These are phyloP conservation scores for Cephus cinctus DNA, from an alignment of 1,140 invertebrate species.

Conservation along the genomic window DNA sequence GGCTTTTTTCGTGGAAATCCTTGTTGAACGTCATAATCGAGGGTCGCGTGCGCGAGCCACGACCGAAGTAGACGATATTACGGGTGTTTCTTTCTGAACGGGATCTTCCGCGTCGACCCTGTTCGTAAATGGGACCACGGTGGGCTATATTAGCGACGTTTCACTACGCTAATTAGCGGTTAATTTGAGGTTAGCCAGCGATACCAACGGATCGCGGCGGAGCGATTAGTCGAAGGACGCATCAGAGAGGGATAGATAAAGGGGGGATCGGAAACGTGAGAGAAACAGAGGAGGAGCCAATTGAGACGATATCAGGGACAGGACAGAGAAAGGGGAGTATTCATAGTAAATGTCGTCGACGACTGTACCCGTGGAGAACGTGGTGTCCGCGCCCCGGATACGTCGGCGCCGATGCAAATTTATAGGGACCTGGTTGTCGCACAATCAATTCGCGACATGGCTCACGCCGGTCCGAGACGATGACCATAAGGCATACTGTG, in stretches of 20 bases:
- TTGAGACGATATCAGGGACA: conserved; percentile 2
- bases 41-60: too few relatives aligned
- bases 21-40: too few relatives aligned
- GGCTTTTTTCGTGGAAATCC: conserved; percentile 3
- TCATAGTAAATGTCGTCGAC: conserved; percentile 14
- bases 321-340: too few relatives aligned
- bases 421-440: conserved; percentile 33
- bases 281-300: too few relatives aligned
- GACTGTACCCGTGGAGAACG: conserved; percentile 4
- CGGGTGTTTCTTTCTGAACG: too few relatives aligned
- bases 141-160: conserved; percentile 7
- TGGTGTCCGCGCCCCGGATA: conserved; percentile 8
- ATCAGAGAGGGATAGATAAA: too few relatives aligned
- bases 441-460: conserved; percentile 36
- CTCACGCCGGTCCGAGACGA: conserved; percentile 36
- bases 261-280: too few relatives aligned
- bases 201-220: too few relatives aligned
- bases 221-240: too few relatives aligned
- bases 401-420: conserved; percentile 41
- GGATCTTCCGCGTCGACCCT: background rate
- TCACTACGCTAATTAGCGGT: conserved; percentile 16
- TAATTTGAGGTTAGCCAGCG: conserved; percentile 20
- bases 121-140: too few relatives aligned
- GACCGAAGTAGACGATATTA: too few relatives aligned
- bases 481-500: conserved; percentile 40